phyloP scores from a whole-genome alignment of 2,113 vertebrate genomes.

The Bothrops jararaca region DNA sequence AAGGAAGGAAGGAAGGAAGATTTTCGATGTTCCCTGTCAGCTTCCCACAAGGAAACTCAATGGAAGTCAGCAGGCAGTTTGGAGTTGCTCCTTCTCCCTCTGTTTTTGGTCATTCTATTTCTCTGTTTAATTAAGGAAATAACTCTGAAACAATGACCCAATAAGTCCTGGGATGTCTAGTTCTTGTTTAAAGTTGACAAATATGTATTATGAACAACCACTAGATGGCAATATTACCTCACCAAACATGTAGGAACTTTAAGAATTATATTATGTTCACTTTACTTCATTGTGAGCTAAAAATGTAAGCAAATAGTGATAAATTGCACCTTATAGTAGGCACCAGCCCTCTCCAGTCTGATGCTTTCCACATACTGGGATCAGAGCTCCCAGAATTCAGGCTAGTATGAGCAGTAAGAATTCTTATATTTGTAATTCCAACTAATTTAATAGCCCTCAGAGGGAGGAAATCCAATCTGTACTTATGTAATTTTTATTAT shows the following conservation, averaged over 20 bases:
- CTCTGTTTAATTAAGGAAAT: background rate
- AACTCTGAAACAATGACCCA: background rate
- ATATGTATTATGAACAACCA: constrained; percentile 30
- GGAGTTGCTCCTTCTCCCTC: background rate
- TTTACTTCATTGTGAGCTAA: background rate
- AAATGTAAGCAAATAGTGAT: background rate
- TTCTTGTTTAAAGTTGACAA: background rate
- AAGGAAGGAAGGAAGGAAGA: too few species aligned
- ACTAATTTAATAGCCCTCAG: background rate
- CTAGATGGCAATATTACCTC: constrained; percentile 62
- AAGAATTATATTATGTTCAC: background rate
- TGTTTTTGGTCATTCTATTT: background rate
- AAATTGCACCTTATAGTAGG: background rate
- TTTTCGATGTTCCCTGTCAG: too few species aligned
- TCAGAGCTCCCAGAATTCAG: background rate
- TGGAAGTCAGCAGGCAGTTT: background rate
- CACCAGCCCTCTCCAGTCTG: background rate
- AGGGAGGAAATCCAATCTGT: background rate
- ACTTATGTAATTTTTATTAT: background rate
- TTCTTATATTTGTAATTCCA: background rate
- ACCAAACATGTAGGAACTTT: constrained; percentile 1
- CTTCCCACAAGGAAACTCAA: background rate
- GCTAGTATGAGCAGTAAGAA: background rate
- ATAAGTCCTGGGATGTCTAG: background rate
- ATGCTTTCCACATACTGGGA: background rate